Conservation (phyloP, 2,888 invertebrate genomes). For the Dysmachus trigonus region DNA sequence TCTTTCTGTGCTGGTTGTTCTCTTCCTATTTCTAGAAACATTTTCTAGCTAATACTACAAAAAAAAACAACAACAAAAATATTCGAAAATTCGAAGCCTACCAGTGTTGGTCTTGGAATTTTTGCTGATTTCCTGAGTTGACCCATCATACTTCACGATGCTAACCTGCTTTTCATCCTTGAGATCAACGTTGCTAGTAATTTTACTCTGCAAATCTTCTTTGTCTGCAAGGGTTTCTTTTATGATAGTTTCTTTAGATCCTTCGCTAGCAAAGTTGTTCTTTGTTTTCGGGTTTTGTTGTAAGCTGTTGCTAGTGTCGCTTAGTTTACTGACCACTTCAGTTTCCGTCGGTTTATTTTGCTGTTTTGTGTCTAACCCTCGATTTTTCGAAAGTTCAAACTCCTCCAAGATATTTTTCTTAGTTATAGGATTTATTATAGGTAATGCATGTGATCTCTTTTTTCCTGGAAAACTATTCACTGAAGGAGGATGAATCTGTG, state of each 20-base stretch:
- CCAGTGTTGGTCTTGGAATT: not conserved
- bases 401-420: constrained; percentile 57
- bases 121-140: not conserved
- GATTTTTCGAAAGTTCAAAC: not conserved
- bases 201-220: not conserved
- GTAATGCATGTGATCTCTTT: constrained; percentile 59
- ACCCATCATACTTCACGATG: not conserved
- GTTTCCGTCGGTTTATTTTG: not conserved
- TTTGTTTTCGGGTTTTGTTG: not conserved
- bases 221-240: not conserved
- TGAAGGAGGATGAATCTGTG: not conserved
- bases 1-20: not conserved
- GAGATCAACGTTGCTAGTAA: not conserved
- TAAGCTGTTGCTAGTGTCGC: not conserved
- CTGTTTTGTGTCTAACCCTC: not conserved
- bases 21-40: not conserved
- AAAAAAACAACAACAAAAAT: not conserved
- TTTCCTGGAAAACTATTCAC: constrained; percentile 48
- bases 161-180: not conserved
- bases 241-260: not conserved
- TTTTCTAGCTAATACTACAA: not conserved
- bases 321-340: not conserved
- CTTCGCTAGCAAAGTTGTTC: not conserved
- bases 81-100: not conserved
- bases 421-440: constrained; percentile 61